Conservation (phyloP, 2,888 invertebrate species). For the Tholera decimalis region DNA sequence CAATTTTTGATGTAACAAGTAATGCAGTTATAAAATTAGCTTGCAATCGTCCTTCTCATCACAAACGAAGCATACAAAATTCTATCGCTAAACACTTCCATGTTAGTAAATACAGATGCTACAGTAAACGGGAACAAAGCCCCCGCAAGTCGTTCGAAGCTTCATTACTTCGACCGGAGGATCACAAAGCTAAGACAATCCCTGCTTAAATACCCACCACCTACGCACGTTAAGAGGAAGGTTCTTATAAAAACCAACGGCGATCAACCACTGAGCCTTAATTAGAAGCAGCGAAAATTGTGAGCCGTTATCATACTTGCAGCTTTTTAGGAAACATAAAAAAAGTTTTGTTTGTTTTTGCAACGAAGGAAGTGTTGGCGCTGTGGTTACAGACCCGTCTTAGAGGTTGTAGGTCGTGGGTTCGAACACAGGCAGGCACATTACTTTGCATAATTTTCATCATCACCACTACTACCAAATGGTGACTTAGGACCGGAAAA, state of each 20-base stretch:
- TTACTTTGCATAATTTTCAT: no score
- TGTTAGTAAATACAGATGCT: conserved; percentile 48
- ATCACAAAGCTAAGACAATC: conserved; percentile 66
- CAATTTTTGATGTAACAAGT: no score
- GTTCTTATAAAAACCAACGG: conserved; percentile 41
- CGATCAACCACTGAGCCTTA: conserved; percentile 21
- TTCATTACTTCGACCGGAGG: conserved; percentile 63
- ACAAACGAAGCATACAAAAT: no score
- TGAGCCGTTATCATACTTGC: neutral
- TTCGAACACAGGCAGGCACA: no score
- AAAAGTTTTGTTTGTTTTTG: no score
- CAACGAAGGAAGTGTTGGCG: no score
- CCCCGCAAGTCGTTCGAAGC: conserved; percentile 59
- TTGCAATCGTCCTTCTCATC: no score
- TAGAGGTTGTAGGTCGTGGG: no score
- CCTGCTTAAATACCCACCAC: conserved; percentile 59
- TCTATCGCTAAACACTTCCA: conserved; percentile 25
- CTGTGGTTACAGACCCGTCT: no score
- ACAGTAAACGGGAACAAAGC: conserved; percentile 58
- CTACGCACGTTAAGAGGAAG: conserved; percentile 54
- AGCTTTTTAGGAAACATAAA: neutral
- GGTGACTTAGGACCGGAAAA: no score
- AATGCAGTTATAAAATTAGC: no score
- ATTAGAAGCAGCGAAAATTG: conserved; percentile 16
- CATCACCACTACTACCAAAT: no score